These are phyloP conservation scores for Trissonchulus latispiculum DNA, from an alignment of 2,888 invertebrate species.

Conservation along the genomic window DNA sequence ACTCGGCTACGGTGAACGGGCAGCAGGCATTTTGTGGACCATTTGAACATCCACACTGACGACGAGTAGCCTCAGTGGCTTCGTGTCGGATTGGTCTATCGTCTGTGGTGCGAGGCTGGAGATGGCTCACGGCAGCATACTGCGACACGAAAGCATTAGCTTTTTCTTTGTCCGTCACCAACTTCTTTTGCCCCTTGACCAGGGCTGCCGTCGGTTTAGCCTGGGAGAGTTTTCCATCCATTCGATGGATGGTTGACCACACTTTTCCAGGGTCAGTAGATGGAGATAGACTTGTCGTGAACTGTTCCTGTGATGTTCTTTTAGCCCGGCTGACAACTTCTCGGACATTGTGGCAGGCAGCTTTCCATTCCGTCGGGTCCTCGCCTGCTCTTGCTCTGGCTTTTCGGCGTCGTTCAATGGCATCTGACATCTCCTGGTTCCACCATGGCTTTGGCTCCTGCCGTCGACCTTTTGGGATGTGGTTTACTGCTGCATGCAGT, in stretches of 20 bases:
- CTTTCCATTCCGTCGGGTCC: background rate
- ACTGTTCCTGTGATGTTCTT: too few species aligned
- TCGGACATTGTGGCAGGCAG: too few species aligned
- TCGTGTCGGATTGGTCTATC: background rate
- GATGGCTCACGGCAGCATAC: background rate
- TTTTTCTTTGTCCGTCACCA: background rate
- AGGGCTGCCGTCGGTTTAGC: background rate
- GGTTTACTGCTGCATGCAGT: too few species aligned
- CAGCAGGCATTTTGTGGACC: too few species aligned
- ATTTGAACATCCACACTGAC: too few species aligned
- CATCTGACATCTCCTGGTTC: background rate
- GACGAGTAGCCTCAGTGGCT: too few species aligned
- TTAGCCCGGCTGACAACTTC: too few species aligned
- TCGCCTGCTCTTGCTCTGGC: too few species aligned
- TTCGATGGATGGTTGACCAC: background rate
- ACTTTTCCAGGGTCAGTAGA: background rate
- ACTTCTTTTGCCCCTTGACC: background rate
- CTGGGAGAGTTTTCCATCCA: background rate
- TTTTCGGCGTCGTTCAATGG: too few species aligned
- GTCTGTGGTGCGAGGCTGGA: background rate
- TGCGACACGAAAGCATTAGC: background rate
- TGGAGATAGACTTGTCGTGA: too few species aligned
- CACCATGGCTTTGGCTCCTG: slow-evolving; percentile 12
- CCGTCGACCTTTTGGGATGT: too few species aligned
- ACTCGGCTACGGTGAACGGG: too few species aligned